Evolutionary conservation across 1,140 invertebrate genomes (phyloP).

Genomic region (Calliphora vicina): DNA sequence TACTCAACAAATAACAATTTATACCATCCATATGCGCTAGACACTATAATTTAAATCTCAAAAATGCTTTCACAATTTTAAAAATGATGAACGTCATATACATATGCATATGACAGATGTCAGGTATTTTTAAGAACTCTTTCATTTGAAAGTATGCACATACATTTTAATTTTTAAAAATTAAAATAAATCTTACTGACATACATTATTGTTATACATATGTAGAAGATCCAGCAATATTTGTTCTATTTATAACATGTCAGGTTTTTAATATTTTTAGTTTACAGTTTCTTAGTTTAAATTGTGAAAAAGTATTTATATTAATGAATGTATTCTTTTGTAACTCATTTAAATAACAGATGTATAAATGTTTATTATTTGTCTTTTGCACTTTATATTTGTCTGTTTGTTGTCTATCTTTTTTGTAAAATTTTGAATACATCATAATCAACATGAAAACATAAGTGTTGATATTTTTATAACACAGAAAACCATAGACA

Average conservation of each 20-base stretch:
- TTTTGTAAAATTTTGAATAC: conserved; percentile 18
- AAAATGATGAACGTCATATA: background rate
- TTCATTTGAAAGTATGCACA: background rate
- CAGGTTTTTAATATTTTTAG: no score
- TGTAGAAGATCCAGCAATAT: no score
- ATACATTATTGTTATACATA: no score
- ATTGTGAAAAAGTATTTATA: no score
- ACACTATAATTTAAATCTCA: background rate
- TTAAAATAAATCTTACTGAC: no score
- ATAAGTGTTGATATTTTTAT: background rate
- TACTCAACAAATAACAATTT: conserved; percentile 28
- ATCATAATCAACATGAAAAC: conserved; percentile 34
- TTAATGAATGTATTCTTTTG: no score
- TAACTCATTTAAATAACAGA: background rate
- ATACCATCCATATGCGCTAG: background rate
- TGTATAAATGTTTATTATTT: background rate
- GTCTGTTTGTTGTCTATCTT: background rate
- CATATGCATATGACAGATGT: background rate
- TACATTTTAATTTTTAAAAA: no score
- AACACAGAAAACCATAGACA: no score
- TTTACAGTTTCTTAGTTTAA: no score
- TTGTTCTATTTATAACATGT: no score
- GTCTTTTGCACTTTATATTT: background rate
- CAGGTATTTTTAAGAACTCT: background rate
- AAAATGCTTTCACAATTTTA: conserved; percentile 26